Base-by-base conservation (phyloP, 1,140 invertebrate genomes). In the Phymastichus coffea region DNA sequence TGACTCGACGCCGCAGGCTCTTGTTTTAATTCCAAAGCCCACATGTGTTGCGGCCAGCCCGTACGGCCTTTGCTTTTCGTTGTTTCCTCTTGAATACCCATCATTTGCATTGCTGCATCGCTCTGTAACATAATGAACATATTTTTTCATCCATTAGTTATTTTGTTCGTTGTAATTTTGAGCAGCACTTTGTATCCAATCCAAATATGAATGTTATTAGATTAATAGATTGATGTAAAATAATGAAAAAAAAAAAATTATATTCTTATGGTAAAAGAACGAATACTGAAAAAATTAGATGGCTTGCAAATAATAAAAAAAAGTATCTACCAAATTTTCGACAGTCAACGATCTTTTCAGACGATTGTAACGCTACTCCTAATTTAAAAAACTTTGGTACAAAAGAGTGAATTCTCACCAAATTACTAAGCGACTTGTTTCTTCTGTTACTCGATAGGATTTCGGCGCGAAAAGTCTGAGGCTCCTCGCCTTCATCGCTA, bases 31-130 rank as follows among this genome's bases (percentile, higher is more conserved):
- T 94, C 92, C 19, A 92, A 80, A 0, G 93, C 94, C 94, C 94
- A 96, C 62, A 96, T 94, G 75, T 95, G 92, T 69, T 96, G 93
- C 0, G 94, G 94, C 94, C 94, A 97, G 20, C 93, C 94, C 9
- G 93, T 97, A 61, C 94, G 82, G 8, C 93, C 92, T 80, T 91
- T 93, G 25, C 74, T 73, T 65, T 84, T 85, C 22, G 66, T 70
- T 55, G 76, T 73, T 58, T 81, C 77, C n/a, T 63, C 52, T 65
- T 48, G 66, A 64, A 49, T 59, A 37, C 49, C 65, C 62, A 62
- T 48, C 58, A 54, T 54, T 33, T 48, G 49, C 58, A 54, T 54
- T 33, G 63, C 71, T 58, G 68, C 69, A 53, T 79, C 76, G 57
- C 57, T 75, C 78, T 80, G 68, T 15, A 74, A 75, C 8, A 67